Conservation (phyloP, 2,888 invertebrate genomes). For the Sinohyriopsis cumingii region DNA sequence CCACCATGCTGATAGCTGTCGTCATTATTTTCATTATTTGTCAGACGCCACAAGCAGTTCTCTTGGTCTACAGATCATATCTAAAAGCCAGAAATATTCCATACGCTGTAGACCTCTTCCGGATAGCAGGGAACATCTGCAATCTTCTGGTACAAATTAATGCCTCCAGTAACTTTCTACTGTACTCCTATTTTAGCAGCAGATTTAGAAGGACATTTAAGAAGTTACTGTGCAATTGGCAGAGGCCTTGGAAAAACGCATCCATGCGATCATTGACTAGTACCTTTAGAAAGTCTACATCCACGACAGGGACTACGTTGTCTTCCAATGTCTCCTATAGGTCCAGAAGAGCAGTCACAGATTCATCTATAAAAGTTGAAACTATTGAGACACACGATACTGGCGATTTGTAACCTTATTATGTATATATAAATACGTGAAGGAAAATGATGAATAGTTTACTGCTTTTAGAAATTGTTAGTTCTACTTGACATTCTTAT, state of each 20-base stretch:
- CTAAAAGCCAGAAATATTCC: slow-evolving; percentile 35
- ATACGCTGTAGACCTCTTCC: slow-evolving; percentile 29
- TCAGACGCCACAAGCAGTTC: slow-evolving; percentile 81
- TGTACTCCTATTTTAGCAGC: slow-evolving; percentile 84
- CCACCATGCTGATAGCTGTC: slow-evolving; percentile 83
- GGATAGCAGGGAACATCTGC: slow-evolving; percentile 80
- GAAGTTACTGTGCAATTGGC: slow-evolving; percentile 44
- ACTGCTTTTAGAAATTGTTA: too few relatives aligned
- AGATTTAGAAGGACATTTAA: slow-evolving; percentile 80
- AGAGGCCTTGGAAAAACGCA: slow-evolving; percentile 1
- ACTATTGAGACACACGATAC: too few relatives aligned
- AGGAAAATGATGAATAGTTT: too few relatives aligned
- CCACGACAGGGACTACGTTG: slow-evolving; percentile 14
- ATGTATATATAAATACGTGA: too few relatives aligned
- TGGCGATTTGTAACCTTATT: too few relatives aligned
- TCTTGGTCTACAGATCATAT: slow-evolving; percentile 74
- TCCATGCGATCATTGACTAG: slow-evolving; percentile 9
- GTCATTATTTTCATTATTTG: slow-evolving; percentile 84
- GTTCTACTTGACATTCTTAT: too few relatives aligned
- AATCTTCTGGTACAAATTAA: slow-evolving; percentile 82
- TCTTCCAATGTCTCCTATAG: neutral
- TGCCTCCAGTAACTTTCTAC: slow-evolving; percentile 84
- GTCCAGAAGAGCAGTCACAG: too few relatives aligned
- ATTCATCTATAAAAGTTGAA: too few relatives aligned
- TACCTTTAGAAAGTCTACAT: slow-evolving; percentile 10